Evolutionary conservation across 2,797 vertebrate genomes (phyloP).

Genomic region (Lagorchestes hirsutus): DNA sequence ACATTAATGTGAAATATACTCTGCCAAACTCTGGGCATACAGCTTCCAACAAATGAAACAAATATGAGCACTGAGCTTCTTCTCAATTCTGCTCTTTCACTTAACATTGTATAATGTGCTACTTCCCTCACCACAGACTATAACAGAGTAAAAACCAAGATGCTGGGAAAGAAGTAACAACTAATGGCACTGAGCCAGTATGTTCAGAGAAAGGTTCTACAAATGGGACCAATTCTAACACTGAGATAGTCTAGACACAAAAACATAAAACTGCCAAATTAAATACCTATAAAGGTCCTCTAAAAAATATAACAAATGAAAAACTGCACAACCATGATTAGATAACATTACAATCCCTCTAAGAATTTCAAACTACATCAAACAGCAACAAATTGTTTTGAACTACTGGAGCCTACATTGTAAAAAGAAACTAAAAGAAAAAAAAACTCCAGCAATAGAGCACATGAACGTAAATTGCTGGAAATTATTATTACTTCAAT

Average conservation of each 20-base stretch:
- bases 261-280: neutral
- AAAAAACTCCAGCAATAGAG: neutral
- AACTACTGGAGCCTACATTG: neutral
- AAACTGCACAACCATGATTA: conserved; percentile 12
- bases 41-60: neutral
- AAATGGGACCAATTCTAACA: neutral
- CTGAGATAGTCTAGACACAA: neutral
- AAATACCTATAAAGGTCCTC: neutral
- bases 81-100: conserved; percentile 1
- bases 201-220: neutral
- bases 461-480: neutral
- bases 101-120: neutral
- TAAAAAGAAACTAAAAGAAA: conserved; percentile 16
- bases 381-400: conserved; percentile 36
- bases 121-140: conserved; percentile 20
- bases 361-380: conserved; percentile 32
- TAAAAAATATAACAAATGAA: conserved; percentile 17
- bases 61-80: neutral
- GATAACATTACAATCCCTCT: conserved; percentile 37
- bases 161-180: conserved; percentile 37
- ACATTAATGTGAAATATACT: neutral
- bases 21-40: neutral
- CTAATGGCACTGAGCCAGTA: neutral
- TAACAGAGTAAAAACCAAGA: neutral
- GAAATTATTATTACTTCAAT: conserved; percentile 23